These are phyloP conservation scores for Pocillopora verrucosa DNA, from an alignment of 64 coral and sea anemone genomes.

Conservation along the genomic window DNA sequence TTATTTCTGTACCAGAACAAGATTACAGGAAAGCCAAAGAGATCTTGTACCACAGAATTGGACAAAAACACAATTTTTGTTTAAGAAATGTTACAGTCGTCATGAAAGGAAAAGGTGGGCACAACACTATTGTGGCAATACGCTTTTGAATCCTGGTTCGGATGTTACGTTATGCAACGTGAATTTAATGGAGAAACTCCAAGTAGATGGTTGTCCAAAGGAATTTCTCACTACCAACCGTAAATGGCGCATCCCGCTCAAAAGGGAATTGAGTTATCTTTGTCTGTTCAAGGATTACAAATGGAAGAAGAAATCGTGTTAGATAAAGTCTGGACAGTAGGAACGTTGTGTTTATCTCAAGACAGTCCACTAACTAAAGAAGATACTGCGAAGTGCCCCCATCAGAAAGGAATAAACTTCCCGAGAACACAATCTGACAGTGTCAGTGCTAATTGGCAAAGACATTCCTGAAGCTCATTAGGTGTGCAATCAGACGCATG, in stretches of 20 bases:
- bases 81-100: conserved; percentile 16
- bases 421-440: conserved; percentile 9
- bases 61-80: conserved; percentile 25
- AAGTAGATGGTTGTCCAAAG: conserved; percentile 19
- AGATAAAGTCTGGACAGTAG: conserved; percentile 45
- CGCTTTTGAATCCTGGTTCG: conserved; percentile 26
- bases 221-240: conserved; percentile 20
- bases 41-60: conserved; percentile 26
- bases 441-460: conserved; percentile 49
- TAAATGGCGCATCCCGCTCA: background rate
- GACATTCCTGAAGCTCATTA: conserved; percentile 67
- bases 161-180: conserved; percentile 40
- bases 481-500: conserved; percentile 51
- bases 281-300: conserved; percentile 20
- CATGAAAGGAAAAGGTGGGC: conserved; percentile 8
- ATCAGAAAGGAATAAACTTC: conserved; percentile 43
- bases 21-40: background rate
- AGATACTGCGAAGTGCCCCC: conserved; percentile 28
- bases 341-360: conserved; percentile 28
- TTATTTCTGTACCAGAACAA: too few relatives aligned
- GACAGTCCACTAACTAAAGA: background rate
- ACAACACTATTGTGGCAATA: conserved; percentile 17
- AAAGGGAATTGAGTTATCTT: conserved; percentile 14
- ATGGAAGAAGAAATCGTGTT: conserved; percentile 30
- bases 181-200: conserved; percentile 22